A percentile compares a stretch with the other conserved stretches of the same genome.
Conservation (phyloP, 2,113 vertebrate genomes). For the Mesitornis unicolor region DNA sequence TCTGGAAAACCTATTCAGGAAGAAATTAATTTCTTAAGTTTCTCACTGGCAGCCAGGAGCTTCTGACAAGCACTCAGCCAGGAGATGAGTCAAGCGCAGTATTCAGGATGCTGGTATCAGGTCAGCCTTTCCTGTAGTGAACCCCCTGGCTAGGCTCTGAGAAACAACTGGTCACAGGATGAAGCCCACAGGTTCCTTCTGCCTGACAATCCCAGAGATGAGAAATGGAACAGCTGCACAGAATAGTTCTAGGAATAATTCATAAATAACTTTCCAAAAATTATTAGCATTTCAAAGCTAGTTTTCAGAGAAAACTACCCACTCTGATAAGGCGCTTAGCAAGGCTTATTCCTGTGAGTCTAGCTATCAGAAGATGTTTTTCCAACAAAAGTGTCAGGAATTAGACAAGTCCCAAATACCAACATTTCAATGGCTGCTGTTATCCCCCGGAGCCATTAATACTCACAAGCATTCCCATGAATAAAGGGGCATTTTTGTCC, state of each 20-base stretch:
- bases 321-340: not conserved
- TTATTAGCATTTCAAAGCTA: not conserved
- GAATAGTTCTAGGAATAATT: not conserved
- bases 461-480: not conserved
- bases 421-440: not conserved
- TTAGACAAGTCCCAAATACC: not conserved
- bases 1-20: not conserved
- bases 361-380: not conserved
- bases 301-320: not conserved
- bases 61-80: not conserved
- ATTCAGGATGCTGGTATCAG: not conserved
- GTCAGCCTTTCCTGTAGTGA: not conserved
- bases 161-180: not conserved
- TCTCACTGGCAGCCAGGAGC: not conserved
- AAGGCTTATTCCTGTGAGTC: not conserved
- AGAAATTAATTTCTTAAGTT: not conserved
- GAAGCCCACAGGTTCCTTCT: not conserved
- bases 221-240: not conserved
- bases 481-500: not conserved
- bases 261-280: not conserved
- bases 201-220: accelerated
- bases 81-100: not conserved
- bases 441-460: not conserved
- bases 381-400: not conserved
- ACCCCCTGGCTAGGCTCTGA: not conserved